Conservation (phyloP, 2,888 invertebrate genomes). For the Glyphotaelius pellucidus region DNA sequence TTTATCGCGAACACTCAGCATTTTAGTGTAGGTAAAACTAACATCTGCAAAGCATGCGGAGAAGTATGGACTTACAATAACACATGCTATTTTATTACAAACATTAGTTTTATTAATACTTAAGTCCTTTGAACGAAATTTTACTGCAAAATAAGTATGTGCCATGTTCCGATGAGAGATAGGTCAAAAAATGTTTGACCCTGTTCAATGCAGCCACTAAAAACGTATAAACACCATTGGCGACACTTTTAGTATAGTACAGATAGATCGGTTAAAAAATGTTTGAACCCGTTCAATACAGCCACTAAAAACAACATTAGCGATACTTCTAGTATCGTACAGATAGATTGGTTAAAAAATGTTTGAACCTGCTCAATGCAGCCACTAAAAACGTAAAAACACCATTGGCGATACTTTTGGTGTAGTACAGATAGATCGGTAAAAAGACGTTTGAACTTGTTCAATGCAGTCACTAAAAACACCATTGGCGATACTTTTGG, state of each 20-base stretch:
- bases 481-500: background rate
- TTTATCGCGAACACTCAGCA: background rate
- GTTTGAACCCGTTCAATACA: too few species aligned
- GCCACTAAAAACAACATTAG: too few species aligned
- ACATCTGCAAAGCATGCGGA: conserved; percentile 11
- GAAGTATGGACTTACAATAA: background rate
- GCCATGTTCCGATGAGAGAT: background rate
- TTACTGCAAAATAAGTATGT: background rate
- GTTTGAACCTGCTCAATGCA: too few species aligned
- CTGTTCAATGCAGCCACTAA: background rate
- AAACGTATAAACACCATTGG: too few species aligned
- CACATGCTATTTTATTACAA: background rate
- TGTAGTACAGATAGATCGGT: background rate
- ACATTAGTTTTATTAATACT: background rate
- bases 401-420: too few species aligned
- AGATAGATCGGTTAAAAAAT: too few species aligned
- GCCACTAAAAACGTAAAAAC: too few species aligned
- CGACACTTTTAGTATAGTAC: background rate
- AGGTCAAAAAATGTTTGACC: background rate
- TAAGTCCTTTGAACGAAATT: background rate
- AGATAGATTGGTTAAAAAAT: too few species aligned
- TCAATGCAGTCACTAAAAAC: background rate
- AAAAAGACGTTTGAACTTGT: background rate
- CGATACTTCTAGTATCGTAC: too few species aligned
- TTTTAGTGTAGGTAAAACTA: background rate